phyloP scores from a whole-genome alignment of 2,113 vertebrate species.

The Ciconia maguari region DNA sequence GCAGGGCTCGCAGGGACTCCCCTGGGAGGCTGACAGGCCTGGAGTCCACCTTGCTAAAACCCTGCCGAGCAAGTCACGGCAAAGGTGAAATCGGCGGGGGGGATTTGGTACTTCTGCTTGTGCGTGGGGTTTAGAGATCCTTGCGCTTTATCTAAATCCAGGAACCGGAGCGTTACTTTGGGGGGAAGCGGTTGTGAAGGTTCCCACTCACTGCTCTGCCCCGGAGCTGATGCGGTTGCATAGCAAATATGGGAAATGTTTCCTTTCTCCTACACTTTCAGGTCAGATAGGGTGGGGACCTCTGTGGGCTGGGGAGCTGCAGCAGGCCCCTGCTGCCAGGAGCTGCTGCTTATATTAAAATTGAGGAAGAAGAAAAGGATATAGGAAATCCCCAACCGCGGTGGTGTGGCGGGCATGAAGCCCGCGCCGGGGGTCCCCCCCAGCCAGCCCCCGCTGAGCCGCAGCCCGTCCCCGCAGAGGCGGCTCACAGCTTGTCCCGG shows the following conservation, averaged over 20 bases:
- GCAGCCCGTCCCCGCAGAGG: rapidly evolving
- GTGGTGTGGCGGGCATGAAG: not conserved
- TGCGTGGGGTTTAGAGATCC: not conserved
- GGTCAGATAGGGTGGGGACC: not conserved
- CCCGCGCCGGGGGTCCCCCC: not conserved
- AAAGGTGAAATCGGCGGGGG: rapidly evolving
- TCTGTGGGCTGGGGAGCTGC: not conserved
- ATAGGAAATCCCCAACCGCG: rapidly evolving
- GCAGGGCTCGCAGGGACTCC: not conserved
- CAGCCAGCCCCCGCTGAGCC: not conserved
- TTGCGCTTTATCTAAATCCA: not conserved
- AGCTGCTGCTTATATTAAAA: not conserved
- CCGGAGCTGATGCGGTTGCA: not conserved
- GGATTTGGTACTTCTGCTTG: not conserved
- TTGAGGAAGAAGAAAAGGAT: not conserved
- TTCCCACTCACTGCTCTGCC: not conserved
- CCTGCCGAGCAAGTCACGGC: rapidly evolving
- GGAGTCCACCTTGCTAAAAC: not conserved
- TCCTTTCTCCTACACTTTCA: not conserved
- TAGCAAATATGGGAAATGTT: not conserved
- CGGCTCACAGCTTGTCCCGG: not conserved
- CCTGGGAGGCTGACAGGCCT: not conserved
- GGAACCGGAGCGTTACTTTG: rapidly evolving
- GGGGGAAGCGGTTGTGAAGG: not conserved
- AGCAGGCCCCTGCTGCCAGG: not conserved